These are phyloP conservation scores for Trochalopteron elliotii DNA, from an alignment of 2,113 vertebrate species.

Conservation along the genomic window DNA sequence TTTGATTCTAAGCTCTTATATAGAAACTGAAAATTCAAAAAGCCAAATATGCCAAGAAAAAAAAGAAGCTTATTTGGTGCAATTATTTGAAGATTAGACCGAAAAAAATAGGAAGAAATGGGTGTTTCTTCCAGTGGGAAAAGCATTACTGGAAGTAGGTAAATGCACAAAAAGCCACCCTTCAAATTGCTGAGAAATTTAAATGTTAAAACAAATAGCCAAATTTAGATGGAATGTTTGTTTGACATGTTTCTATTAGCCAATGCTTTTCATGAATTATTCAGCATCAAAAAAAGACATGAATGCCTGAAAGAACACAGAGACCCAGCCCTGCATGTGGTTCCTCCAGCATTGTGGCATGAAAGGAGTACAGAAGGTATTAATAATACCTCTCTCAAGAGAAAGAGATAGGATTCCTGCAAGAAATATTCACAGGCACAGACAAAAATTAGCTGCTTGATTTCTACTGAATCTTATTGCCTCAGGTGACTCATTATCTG, in stretches of 20 bases:
- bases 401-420: neutral
- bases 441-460: conserved; percentile 40
- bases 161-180: accelerated
- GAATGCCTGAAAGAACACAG: neutral
- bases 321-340: neutral
- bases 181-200: neutral
- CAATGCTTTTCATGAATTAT: neutral
- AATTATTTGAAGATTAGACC: neutral
- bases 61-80: neutral
- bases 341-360: neutral
- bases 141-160: neutral
- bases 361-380: neutral
- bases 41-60: neutral
- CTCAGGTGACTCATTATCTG: conserved; percentile 66
- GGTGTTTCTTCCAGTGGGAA: neutral
- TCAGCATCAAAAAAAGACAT: neutral
- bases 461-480: conserved; percentile 46
- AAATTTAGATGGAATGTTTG: neutral
- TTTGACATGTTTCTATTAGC: neutral
- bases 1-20: neutral
- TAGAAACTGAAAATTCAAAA: neutral
- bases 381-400: conserved; percentile 40
- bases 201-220: neutral
- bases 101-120: neutral
- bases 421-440: conserved; percentile 30